Evolutionary conservation across 2,888 invertebrate species (phyloP).

Genomic region (Orchestes rusci): DNA sequence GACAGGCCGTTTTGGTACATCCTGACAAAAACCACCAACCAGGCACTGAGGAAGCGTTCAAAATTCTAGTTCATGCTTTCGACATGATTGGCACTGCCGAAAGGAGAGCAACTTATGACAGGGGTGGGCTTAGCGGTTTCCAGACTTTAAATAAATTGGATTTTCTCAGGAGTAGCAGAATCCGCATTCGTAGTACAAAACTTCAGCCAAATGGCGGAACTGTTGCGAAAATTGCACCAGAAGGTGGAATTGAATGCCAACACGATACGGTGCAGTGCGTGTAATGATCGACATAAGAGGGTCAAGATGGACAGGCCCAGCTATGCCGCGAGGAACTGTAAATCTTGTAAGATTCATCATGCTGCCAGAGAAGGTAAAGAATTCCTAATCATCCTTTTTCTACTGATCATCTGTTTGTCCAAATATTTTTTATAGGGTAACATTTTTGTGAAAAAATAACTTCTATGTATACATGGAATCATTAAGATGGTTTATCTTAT

Average conservation of each 20-base stretch:
- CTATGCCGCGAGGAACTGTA: slow-evolving; percentile 88
- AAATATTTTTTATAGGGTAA: too few relatives aligned
- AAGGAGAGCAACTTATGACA: slow-evolving; percentile 43
- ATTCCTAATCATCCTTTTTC: neutral
- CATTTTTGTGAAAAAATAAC: too few relatives aligned
- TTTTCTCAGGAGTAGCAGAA: slow-evolving; percentile 52
- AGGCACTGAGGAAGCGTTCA: slow-evolving; percentile 94
- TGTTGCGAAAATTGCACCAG: slow-evolving; percentile 81
- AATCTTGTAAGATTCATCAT: slow-evolving; percentile 82
- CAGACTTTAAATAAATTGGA: too few relatives aligned
- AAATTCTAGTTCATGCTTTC: slow-evolving; percentile 91
- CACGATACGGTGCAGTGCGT: slow-evolving; percentile 91
- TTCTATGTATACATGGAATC: too few relatives aligned
- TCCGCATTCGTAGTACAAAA: slow-evolving; percentile 78
- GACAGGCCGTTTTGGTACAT: slow-evolving; percentile 90
- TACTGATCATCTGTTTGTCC: neutral
- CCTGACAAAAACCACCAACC: slow-evolving; percentile 94
- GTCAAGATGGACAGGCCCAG: slow-evolving; percentile 78
- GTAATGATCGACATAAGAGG: slow-evolving; percentile 83
- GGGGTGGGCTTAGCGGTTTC: too few relatives aligned
- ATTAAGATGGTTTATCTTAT: too few relatives aligned
- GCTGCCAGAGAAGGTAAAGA: slow-evolving; percentile 75
- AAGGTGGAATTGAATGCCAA: slow-evolving; percentile 94
- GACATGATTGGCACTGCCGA: slow-evolving; percentile 90
- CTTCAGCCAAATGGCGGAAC: slow-evolving; percentile 77